Evolutionary conservation across 2,888 invertebrate species (phyloP), one percentile per base, ranked within the genome.

Genomic region (Tipula confusa): DNA sequence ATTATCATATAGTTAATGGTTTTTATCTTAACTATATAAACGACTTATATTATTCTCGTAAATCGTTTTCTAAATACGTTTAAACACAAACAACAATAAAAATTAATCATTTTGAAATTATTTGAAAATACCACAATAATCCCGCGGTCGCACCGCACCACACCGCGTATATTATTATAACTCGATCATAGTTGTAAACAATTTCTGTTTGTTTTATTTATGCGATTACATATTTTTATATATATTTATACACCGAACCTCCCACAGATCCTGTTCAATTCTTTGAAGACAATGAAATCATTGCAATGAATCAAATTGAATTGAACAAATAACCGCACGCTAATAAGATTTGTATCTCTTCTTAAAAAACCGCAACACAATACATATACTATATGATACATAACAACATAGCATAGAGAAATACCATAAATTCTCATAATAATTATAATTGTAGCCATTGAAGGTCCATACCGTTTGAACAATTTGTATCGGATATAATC

Each of bases 21-120:
- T 64, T 64, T 24, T 64, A 24, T 3, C 64, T 24, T 64, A 24
- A 0, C 64, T 64, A 24, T n/a, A 64, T 64, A 64, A 64, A 64
- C 24, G 64, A 64, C 24, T 64, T 24, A 64, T 24, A 64, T 64
- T 24, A 64, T 64, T 64, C 64, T 64, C 24, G 64, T 64, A 64
- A 64, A 64, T 64, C 18, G 64, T 64, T 64, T 64, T 64, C 64
- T 64, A 64, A 64, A 64, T 64, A 64, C 24, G 64, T 64, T 64
- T 24, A 64, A 64, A 64, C 7, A 7, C 2, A 24, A 64, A 43
- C 4, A 24, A 64, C 24, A 64, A 64, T 43, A 43, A 64, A n/a
- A 64, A 64, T 64, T 24, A 64, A 64, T 64, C 64, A 64, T 64
- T 31, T 64, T 64, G 64, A 64, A 64, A 64, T 64, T 64, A 13